Conservation (phyloP, 2,888 invertebrate species). For the Pemphredon lugubris region DNA sequence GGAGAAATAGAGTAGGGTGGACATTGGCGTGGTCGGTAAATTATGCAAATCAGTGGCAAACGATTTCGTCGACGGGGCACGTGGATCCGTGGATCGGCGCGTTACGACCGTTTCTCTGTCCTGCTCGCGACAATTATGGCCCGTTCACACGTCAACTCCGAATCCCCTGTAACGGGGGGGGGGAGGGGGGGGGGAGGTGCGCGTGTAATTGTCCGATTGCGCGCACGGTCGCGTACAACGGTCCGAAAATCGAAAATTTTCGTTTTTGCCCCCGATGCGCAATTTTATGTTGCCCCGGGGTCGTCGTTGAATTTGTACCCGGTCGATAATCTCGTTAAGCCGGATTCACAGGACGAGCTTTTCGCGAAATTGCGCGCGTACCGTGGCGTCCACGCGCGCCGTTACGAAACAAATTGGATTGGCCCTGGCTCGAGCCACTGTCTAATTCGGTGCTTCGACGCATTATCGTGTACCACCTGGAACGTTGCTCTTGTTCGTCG, state of each 20-base stretch:
- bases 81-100: slow-evolving; percentile 22
- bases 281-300: slow-evolving; percentile 17
- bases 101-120: slow-evolving; percentile 28
- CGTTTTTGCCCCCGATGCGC: slow-evolving; percentile 29
- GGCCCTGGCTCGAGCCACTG: slow-evolving; percentile 1
- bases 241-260: slow-evolving; percentile 42
- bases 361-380: slow-evolving; percentile 46
- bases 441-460: slow-evolving; percentile 36
- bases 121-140: slow-evolving; percentile 28
- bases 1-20: slow-evolving; percentile 12
- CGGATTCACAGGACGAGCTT: slow-evolving; percentile 37
- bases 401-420: slow-evolving; percentile 39
- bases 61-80: slow-evolving; percentile 46
- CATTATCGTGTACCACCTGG: slow-evolving; percentile 23
- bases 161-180: no score
- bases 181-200: no score
- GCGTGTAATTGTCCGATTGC: slow-evolving; percentile 16
- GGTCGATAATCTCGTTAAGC: slow-evolving; percentile 57
- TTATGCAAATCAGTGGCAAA: slow-evolving; percentile 65
- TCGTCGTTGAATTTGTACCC: slow-evolving; percentile 43
- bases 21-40: slow-evolving; percentile 34
- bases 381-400: slow-evolving; percentile 6
- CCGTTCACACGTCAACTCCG: slow-evolving; percentile 12
- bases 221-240: not conserved
- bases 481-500: slow-evolving; percentile 5